A percentile compares a stretch with the other conserved stretches of the same genome.
Evolutionary conservation across 2,888 invertebrate genomes (phyloP).

Genomic region (Galerucella nymphaeae): DNA sequence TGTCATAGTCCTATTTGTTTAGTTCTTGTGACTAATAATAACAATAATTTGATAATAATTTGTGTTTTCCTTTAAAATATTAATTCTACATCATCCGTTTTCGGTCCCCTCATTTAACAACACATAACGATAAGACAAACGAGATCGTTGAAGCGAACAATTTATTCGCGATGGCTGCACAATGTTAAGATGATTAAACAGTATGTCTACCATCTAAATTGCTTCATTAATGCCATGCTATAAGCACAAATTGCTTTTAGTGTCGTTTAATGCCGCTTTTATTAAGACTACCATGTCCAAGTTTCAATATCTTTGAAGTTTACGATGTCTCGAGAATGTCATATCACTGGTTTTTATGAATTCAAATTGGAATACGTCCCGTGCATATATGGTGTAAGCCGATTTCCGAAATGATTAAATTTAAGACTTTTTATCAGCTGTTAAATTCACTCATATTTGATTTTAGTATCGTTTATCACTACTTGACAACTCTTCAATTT

Average conservation of each 20-base stretch:
- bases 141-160: conserved; percentile 14
- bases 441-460: too few species aligned
- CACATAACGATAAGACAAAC: conserved; percentile 17
- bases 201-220: conserved; percentile 62
- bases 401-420: conserved; percentile 59
- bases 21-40: too few species aligned
- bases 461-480: too few species aligned
- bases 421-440: conserved; percentile 28
- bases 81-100: neutral
- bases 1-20: too few species aligned
- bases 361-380: conserved; percentile 56
- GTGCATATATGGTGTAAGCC: conserved; percentile 47
- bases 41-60: neutral
- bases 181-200: conserved; percentile 51
- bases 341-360: conserved; percentile 63
- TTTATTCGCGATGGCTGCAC: conserved; percentile 34
- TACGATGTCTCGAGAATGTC: conserved; percentile 65
- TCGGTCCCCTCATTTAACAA: neutral
- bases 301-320: conserved; percentile 62
- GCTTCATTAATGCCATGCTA: conserved; percentile 59
- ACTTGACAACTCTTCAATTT: too few species aligned
- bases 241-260: conserved; percentile 47
- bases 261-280: conserved; percentile 52
- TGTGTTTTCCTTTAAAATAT: neutral
- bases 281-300: conserved; percentile 60